Conservation (phyloP, 2,888 invertebrate genomes). For the Seira ritae region DNA sequence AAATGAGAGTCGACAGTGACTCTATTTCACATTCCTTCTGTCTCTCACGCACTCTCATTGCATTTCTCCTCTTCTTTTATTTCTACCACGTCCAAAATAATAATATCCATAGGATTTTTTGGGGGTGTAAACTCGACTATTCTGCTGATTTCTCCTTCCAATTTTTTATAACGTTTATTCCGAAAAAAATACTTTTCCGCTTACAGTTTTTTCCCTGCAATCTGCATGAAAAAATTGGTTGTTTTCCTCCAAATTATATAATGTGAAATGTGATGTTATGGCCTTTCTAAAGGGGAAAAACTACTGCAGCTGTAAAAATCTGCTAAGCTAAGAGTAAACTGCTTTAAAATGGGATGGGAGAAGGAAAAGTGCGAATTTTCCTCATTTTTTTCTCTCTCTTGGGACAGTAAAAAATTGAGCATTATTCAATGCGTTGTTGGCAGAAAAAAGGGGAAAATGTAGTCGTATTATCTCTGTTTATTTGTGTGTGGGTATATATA, state of each 20-base stretch:
- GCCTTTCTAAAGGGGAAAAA: slow-evolving; percentile 2
- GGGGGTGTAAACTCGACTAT: neutral
- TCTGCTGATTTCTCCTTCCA: slow-evolving; percentile 5
- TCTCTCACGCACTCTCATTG: slow-evolving; percentile 7
- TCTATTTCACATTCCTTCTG: slow-evolving; percentile 5
- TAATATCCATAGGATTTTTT: neutral
- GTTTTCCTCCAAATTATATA: slow-evolving; percentile 2
- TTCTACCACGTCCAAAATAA: neutral
- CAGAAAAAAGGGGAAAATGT: slow-evolving; percentile 31
- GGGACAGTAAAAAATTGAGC: slow-evolving; percentile 55
- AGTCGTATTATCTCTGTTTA: slow-evolving; percentile 8
- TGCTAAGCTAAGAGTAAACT: slow-evolving; percentile 6
- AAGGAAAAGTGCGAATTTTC: slow-evolving; percentile 32
- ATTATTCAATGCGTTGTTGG: slow-evolving; percentile 54
- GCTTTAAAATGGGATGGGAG: slow-evolving; percentile 11
- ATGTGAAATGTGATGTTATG: slow-evolving; percentile 1
- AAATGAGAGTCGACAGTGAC: slow-evolving; percentile 24
- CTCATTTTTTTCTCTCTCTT: slow-evolving; percentile 28
- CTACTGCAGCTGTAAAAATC: slow-evolving; percentile 5
- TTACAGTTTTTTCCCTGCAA: neutral
- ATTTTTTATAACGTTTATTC: slow-evolving; percentile 7
- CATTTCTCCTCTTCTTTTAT: slow-evolving; percentile 11
- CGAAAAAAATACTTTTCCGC: neutral
- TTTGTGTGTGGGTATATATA: neutral
- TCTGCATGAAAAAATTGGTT: slow-evolving; percentile 11